Conservation (phyloP, 1,140 invertebrate species). For the Tribolium madens region DNA sequence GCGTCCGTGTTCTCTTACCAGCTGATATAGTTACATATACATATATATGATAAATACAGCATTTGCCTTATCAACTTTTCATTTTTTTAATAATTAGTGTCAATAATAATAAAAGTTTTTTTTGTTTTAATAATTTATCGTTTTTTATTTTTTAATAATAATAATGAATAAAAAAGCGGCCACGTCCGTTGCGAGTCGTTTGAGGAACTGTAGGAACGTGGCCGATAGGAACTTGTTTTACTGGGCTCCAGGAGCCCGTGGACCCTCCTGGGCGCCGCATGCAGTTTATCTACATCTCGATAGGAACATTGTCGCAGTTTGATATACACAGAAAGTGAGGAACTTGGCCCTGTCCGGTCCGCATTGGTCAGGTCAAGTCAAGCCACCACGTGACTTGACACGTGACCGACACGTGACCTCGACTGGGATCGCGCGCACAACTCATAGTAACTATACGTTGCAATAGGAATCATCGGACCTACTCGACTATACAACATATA, state of each 20-base stretch:
- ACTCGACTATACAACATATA: slow-evolving; percentile 63
- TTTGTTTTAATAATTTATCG: slow-evolving; percentile 64
- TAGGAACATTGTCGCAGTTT: slow-evolving; percentile 64
- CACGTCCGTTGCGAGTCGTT: slow-evolving; percentile 59
- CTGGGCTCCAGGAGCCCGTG: slow-evolving; percentile 66
- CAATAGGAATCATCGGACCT: slow-evolving; percentile 66
- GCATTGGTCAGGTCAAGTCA: slow-evolving; percentile 5
- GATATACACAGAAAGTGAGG: slow-evolving; percentile 62
- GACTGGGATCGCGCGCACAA: slow-evolving; percentile 40
- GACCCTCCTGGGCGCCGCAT: slow-evolving; percentile 59
- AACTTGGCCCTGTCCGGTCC: slow-evolving; percentile 56
- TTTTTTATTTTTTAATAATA: slow-evolving; percentile 55
- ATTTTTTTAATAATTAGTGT: slow-evolving; percentile 61
- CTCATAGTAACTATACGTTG: slow-evolving; percentile 67
- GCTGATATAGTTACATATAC: slow-evolving; percentile 66
- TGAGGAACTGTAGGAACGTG: slow-evolving; percentile 62
- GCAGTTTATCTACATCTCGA: slow-evolving; percentile 63
- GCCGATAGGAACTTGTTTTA: slow-evolving; percentile 76
- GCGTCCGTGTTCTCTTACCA: slow-evolving; percentile 59
- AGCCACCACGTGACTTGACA: too few species aligned
- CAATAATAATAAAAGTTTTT: slow-evolving; percentile 65
- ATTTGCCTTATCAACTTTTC: slow-evolving; percentile 62
- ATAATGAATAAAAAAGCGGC: slow-evolving; percentile 66
- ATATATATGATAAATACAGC: slow-evolving; percentile 66
- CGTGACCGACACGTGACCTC: slow-evolving; percentile 32